phyloP scores from a whole-genome alignment of 2,797 vertebrate genomes.

The Prionace glauca region DNA sequence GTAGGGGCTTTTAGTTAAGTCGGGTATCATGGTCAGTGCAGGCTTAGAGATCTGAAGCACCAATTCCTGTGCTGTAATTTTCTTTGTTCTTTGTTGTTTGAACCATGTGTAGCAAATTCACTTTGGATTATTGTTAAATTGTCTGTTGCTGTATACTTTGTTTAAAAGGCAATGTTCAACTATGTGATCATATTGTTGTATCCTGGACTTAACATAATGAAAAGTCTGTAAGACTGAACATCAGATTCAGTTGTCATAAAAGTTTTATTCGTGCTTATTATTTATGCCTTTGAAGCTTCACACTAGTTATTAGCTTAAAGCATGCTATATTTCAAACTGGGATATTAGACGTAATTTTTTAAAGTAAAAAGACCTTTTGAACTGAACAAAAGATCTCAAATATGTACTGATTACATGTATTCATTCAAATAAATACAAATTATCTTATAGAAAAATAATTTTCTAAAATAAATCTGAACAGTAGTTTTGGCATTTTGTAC shows the following conservation, averaged over 20 bases:
- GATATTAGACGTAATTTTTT: background rate
- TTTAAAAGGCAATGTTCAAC: background rate
- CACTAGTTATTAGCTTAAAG: constrained; percentile 47
- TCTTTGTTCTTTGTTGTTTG: no score
- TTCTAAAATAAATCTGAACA: constrained; percentile 24
- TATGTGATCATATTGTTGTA: background rate
- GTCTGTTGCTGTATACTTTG: background rate
- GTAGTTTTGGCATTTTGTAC: background rate
- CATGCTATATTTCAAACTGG: constrained; percentile 20
- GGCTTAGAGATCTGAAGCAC: no score
- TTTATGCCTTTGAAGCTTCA: constrained; percentile 59
- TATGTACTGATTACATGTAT: constrained; percentile 6
- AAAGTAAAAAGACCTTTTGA: background rate
- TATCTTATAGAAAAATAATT: constrained; percentile 35
- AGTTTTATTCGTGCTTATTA: constrained; percentile 70
- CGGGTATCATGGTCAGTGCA: no score
- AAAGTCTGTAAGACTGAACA: background rate
- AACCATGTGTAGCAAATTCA: background rate
- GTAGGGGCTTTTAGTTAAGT: no score
- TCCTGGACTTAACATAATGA: background rate
- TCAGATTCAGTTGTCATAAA: constrained; percentile 47
- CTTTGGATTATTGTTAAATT: background rate
- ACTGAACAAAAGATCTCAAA: background rate
- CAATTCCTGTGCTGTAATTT: no score
- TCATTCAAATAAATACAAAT: constrained; percentile 37